A percentile compares a stretch with the other conserved stretches of the same genome.
phyloP scores from a whole-genome alignment of 2,888 invertebrate genomes.

The Sarcophaga rosellei region DNA sequence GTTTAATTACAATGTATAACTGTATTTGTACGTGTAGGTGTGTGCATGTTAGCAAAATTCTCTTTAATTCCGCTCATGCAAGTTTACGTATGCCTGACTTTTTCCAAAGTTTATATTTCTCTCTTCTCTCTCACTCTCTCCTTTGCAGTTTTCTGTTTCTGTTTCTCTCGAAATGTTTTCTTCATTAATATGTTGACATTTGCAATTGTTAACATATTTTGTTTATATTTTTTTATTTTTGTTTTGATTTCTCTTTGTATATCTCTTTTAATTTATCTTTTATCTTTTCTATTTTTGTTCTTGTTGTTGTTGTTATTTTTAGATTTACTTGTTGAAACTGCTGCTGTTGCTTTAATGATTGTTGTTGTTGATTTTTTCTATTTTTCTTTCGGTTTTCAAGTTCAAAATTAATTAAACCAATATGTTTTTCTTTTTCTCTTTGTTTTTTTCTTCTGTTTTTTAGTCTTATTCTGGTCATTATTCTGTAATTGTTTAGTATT shows the following conservation, averaged over 20 bases:
- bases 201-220: conserved; percentile 48
- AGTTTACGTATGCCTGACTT: neutral
- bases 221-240: neutral
- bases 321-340: conserved; percentile 28
- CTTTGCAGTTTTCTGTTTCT: neutral
- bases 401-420: conserved; percentile 57
- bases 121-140: neutral
- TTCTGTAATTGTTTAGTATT: neutral
- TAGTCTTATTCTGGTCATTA: no score
- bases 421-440: neutral
- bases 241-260: neutral
- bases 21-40: neutral
- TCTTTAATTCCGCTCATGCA: neutral
- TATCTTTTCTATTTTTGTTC: neutral
- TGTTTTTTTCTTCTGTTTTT: neutral
- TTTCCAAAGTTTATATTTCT: neutral
- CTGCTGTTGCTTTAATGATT: neutral
- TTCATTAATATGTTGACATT: conserved; percentile 49
- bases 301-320: neutral
- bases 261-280: neutral
- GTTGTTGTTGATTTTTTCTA: neutral
- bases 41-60: neutral
- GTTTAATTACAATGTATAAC: no score
- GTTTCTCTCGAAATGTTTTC: neutral
- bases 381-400: conserved; percentile 35